Evolutionary conservation across 2,113 vertebrate species (phyloP).

Genomic region (Oncorhynchus clarkii): DNA sequence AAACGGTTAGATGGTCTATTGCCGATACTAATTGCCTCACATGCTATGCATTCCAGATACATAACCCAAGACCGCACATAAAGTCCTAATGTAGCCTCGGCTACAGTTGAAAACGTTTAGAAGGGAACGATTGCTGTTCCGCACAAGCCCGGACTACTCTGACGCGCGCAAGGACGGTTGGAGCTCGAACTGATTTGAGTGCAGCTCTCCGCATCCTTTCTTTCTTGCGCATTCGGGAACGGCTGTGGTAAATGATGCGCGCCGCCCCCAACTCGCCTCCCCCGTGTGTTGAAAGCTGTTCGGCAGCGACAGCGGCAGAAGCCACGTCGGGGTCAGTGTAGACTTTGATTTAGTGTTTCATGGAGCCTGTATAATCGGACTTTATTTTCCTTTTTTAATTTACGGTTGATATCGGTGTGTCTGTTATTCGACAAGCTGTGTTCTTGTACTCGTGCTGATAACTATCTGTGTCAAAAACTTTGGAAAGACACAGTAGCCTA

Average conservation of each 20-base stretch:
- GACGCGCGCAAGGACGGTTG: background rate
- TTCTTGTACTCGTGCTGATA: background rate
- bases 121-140: background rate
- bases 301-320: background rate
- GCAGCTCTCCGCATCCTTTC: background rate
- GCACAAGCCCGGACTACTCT: background rate
- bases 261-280: background rate
- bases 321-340: background rate
- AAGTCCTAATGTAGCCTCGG: no score
- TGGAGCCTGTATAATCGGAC: no score
- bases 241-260: background rate
- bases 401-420: no score
- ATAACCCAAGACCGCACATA: no score
- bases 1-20: no score
- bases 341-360: no score
- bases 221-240: conserved; percentile 9
- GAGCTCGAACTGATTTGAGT: background rate
- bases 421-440: background rate
- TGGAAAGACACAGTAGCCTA: background rate
- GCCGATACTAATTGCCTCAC: no score
- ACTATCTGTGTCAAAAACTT: background rate
- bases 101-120: no score
- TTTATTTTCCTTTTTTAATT: no score
- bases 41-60: no score
- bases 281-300: background rate